phyloP scores from a whole-genome alignment of 1,140 invertebrate species.

The Drosophila arizonae region DNA sequence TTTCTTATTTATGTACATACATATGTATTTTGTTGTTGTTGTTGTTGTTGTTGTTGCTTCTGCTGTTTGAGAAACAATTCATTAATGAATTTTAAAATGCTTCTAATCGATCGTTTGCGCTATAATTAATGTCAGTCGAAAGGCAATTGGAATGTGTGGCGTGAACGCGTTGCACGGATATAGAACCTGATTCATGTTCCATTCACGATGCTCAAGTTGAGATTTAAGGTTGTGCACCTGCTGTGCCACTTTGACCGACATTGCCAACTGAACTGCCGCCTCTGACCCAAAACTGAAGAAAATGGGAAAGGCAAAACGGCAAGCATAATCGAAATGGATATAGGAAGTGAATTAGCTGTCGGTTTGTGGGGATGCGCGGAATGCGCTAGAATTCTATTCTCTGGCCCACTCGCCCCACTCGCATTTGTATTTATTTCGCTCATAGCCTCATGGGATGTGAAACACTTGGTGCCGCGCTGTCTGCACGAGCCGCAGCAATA shows the following conservation, averaged over 20 bases:
- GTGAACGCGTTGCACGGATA: constrained; percentile 47
- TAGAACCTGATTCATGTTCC: constrained; percentile 57
- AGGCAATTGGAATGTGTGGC: constrained; percentile 74
- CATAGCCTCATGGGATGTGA: constrained; percentile 62
- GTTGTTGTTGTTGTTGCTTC: constrained; percentile 37
- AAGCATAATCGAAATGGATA: not conserved
- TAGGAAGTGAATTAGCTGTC: constrained; percentile 19
- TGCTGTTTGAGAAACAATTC: constrained; percentile 75
- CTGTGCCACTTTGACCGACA: constrained; percentile 14
- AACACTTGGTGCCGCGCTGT: constrained; percentile 80
- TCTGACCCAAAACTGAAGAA: not conserved
- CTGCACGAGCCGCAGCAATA: constrained; percentile 61
- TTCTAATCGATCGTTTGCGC: constrained; percentile 79
- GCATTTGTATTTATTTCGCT: constrained; percentile 31
- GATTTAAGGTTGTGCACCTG: not conserved
- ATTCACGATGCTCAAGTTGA: constrained; percentile 20
- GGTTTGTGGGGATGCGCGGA: constrained; percentile 4
- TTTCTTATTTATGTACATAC: constrained; percentile 77
- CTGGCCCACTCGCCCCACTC: not conserved
- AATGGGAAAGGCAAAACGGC: not conserved
- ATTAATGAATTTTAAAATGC: constrained; percentile 80
- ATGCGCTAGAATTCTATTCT: constrained; percentile 14
- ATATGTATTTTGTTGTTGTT: constrained; percentile 37
- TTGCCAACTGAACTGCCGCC: not conserved
- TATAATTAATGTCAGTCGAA: constrained; percentile 75